phyloP scores from a whole-genome alignment of 2,888 invertebrate genomes.

The Polydrusus pterygomalis region DNA sequence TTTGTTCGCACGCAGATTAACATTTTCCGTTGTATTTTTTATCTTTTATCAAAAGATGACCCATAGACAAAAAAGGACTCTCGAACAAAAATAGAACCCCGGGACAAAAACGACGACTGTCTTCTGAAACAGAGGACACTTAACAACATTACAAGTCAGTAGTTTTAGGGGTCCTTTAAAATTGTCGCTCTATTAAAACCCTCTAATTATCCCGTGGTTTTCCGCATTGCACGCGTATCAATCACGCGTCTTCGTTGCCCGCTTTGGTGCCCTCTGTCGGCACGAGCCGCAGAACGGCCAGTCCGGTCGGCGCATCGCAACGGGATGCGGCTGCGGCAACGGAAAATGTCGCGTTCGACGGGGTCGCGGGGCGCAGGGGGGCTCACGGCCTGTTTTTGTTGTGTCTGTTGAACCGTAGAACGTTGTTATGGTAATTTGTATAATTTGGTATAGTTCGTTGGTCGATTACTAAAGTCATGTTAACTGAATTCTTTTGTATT shows the following conservation, averaged over 20 bases:
- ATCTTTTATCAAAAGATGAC: no score
- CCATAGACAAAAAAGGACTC: no score
- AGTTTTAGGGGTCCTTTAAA: not conserved
- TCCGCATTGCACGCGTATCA: conserved; percentile 46
- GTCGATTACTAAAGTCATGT: not conserved
- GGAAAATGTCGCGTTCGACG: conserved; percentile 18
- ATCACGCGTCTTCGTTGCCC: conserved; percentile 31
- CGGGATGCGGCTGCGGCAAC: conserved; percentile 53
- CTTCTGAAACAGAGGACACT: no score
- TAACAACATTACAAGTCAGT: not conserved
- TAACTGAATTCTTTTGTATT: not conserved
- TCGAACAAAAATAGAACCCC: no score
- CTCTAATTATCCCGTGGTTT: conserved; percentile 27
- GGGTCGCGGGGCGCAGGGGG: conserved; percentile 7
- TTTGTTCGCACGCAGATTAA: no score
- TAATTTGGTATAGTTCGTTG: not conserved
- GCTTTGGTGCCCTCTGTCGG: conserved; percentile 33
- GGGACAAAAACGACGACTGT: no score
- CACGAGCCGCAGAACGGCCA: conserved; percentile 37
- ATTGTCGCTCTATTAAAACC: not conserved
- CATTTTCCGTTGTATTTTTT: no score
- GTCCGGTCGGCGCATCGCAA: conserved; percentile 46
- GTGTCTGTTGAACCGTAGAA: conserved; percentile 30
- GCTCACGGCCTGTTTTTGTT: conserved; percentile 32
- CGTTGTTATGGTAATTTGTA: conserved; percentile 45